Conservation (phyloP, 2,113 vertebrate genomes). For the Notarius lentiginosus region DNA sequence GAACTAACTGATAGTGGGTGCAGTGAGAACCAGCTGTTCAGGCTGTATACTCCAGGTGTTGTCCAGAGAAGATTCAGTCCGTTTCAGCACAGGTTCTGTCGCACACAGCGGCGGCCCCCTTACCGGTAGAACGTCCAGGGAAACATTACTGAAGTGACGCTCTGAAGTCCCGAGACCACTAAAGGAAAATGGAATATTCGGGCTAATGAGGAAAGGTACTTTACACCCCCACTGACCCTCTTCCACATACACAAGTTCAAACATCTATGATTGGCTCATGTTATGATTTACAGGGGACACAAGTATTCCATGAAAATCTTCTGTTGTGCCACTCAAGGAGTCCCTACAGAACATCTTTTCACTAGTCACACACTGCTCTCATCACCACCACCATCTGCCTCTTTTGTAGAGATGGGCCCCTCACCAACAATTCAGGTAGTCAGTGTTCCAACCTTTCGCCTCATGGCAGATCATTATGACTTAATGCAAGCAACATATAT, state of each 20-base stretch:
- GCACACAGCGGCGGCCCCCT: conserved; percentile 82
- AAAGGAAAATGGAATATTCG: background rate
- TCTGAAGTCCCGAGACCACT: conserved; percentile 66
- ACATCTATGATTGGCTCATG: background rate
- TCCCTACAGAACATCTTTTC: background rate
- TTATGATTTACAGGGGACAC: background rate
- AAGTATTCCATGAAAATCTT: background rate
- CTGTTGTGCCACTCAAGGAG: background rate
- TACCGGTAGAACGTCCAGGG: conserved; percentile 91
- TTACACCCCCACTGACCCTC: background rate
- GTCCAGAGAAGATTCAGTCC: conserved; percentile 37
- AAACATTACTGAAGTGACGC: conserved; percentile 71
- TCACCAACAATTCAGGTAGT: conserved; percentile 89
- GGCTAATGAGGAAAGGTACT: background rate
- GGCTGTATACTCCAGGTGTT: conserved; percentile 82
- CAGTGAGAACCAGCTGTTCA: conserved; percentile 78
- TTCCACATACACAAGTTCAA: background rate
- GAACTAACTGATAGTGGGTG: conserved; percentile 81
- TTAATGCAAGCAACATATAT: background rate
- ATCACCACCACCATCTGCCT: conserved; percentile 80
- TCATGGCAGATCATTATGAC: background rate
- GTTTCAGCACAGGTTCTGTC: conserved; percentile 59
- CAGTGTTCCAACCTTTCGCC: background rate
- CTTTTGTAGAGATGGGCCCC: conserved; percentile 91
- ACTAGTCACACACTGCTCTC: conserved; percentile 57